Evolutionary conservation across 2,888 invertebrate species (phyloP).

Genomic region (Electrophaes corylata): DNA sequence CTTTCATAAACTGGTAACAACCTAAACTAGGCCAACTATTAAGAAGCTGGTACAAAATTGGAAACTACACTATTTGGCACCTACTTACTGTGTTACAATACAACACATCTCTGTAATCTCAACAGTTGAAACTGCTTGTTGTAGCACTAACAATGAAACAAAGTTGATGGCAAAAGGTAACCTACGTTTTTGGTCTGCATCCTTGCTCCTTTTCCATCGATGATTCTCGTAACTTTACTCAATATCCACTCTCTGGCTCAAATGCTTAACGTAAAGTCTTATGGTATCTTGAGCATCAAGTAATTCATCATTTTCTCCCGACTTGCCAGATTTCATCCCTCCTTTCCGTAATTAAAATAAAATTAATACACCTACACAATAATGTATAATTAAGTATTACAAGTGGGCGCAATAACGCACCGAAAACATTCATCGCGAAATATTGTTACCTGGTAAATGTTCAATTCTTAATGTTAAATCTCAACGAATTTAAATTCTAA

Average conservation of each 20-base stretch:
- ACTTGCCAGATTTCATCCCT: constrained; percentile 76
- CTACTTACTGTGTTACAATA: constrained; percentile 74
- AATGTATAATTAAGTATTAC: constrained; percentile 71
- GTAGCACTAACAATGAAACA: constrained; percentile 68
- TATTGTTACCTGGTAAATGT: constrained; percentile 80
- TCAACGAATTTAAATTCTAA: constrained; percentile 78
- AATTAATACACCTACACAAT: constrained; percentile 77
- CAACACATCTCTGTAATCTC: constrained; percentile 56
- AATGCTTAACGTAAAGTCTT: constrained; percentile 63
- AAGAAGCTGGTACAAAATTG: constrained; percentile 72
- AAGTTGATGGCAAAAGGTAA: constrained; percentile 80
- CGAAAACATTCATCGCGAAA: constrained; percentile 83
- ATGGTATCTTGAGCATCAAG: constrained; percentile 76
- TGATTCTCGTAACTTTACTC: constrained; percentile 45
- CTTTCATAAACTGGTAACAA: constrained; percentile 80
- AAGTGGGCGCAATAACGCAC: constrained; percentile 73
- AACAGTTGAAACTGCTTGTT: constrained; percentile 41
- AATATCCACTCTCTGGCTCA: constrained; percentile 56
- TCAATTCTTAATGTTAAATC: constrained; percentile 77
- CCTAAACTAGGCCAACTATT: constrained; percentile 76
- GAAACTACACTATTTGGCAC: constrained; percentile 81
- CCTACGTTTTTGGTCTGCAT: constrained; percentile 81
- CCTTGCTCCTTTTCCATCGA: constrained; percentile 57
- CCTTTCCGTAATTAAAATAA: constrained; percentile 79
- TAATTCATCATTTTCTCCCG: constrained; percentile 59